Evolutionary conservation across 2,797 vertebrate genomes (phyloP).

Genomic region (Knipowitschia caucasica): DNA sequence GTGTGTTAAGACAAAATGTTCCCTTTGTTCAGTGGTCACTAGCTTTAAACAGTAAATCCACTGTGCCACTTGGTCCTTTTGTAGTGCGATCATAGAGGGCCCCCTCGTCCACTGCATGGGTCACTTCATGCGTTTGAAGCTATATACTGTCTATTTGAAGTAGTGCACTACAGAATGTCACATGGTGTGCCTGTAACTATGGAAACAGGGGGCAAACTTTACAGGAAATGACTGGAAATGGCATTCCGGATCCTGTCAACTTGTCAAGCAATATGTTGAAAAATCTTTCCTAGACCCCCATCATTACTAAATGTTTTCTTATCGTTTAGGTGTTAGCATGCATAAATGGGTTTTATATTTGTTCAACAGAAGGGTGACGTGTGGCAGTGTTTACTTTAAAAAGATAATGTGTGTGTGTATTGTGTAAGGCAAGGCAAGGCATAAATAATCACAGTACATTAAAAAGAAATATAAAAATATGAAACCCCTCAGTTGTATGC

Average conservation of each 20-base stretch:
- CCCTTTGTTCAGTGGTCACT: neutral
- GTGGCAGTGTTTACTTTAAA: slow-evolving; percentile 42
- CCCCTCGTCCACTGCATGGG: slow-evolving; percentile 24
- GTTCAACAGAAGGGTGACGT: slow-evolving; percentile 9
- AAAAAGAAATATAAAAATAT: no score
- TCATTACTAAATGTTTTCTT: neutral
- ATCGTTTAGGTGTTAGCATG: neutral
- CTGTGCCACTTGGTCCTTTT: slow-evolving; percentile 2
- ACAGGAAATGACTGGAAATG: slow-evolving; percentile 31
- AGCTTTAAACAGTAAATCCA: neutral
- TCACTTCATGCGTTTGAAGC: slow-evolving; percentile 30
- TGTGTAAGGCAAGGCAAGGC: no score
- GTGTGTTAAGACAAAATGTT: neutral
- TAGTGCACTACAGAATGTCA: slow-evolving; percentile 35
- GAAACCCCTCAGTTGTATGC: no score
- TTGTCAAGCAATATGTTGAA: neutral
- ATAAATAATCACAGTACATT: no score
- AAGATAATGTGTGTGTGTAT: slow-evolving; percentile 11
- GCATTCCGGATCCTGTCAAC: neutral
- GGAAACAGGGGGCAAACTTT: slow-evolving; percentile 28
- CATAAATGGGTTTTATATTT: slow-evolving; percentile 9
- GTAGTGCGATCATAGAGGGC: slow-evolving; percentile 12
- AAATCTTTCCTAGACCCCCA: no score
- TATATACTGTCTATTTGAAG: no score
- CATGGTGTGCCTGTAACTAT: slow-evolving; percentile 39